Evolutionary conservation across 2,888 invertebrate genomes (phyloP), one percentile per base, ranked within the genome.

Genomic region (Tiphia femorata): DNA sequence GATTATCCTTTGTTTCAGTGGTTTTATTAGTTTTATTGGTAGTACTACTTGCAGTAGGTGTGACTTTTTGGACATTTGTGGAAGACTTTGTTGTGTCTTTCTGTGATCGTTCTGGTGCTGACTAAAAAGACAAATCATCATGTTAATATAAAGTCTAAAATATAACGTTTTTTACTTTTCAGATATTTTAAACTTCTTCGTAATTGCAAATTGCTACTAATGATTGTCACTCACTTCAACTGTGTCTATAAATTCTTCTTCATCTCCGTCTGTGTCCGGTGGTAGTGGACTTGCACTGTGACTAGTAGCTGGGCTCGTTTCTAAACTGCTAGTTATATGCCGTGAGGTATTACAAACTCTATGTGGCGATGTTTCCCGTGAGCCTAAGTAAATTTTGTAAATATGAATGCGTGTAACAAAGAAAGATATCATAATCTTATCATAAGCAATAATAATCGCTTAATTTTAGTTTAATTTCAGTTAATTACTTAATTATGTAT

Each of bases 241-340:
- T 10, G 93, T 92, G 83, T 94, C 93, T 52, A 91, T 92, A 80
- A 90, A 94, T 83, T 93, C 93, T 77, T 93, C 93, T 67, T 91
- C 91, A 40, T 90, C 90, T 75, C 91, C 90, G 78, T 91, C 91
- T 16, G 86, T 84, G 33, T 81, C 82, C 12, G 81, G 80, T 25
- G 89, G 86, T 25, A 83, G 70, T 35, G 86, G 82, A 57, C 81
- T 83, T 10, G 79, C 78, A 58, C 84, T 83, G 51, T 83, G 81
- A 70, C 83, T 83, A 60, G 81, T 84, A 19, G 83, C 80, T 23
- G 84, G 83, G 49, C 82, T 84, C 33, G 83, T 83, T 72, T 84
- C 84, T 59, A 84, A 67, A 55, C 83, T 78, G 81, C 87, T 73
- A 73, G 86, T 72, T 82, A 83, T 80, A 47, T 79, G 79, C 50